Conservation (phyloP, 2,888 invertebrate genomes). For the Scaptomyza tumidula region DNA sequence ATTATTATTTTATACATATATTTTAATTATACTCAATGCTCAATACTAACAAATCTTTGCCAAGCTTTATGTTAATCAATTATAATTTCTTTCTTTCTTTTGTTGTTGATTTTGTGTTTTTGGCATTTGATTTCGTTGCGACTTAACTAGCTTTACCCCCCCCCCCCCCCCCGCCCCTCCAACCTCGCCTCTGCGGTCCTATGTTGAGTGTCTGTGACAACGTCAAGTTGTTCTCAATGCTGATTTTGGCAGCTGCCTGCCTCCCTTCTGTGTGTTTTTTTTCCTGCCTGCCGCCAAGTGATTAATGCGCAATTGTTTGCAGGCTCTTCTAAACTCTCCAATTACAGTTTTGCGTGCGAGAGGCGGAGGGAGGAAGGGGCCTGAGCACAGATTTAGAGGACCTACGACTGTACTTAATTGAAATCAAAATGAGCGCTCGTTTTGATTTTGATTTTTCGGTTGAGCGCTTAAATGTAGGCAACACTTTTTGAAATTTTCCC, state of each 20-base stretch:
- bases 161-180: no score
- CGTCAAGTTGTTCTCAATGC: slow-evolving; percentile 22
- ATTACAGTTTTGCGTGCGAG: slow-evolving; percentile 47
- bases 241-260: slow-evolving; percentile 28
- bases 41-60: background rate
- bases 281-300: slow-evolving; percentile 27
- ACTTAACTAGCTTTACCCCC: slow-evolving; percentile 22
- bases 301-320: slow-evolving; percentile 74
- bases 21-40: background rate
- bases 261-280: background rate
- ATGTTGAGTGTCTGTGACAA: slow-evolving; percentile 18
- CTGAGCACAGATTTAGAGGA: slow-evolving; percentile 7
- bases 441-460: slow-evolving; percentile 45
- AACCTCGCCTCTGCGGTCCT: background rate
- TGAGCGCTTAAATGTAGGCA: slow-evolving; percentile 42
- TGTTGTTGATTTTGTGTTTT: background rate
- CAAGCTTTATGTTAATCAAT: background rate
- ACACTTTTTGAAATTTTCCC: slow-evolving; percentile 33
- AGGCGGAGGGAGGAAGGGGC: background rate
- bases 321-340: slow-evolving; percentile 59
- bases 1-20: no score
- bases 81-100: background rate
- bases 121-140: slow-evolving; percentile 18
- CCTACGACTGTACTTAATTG: slow-evolving; percentile 43
- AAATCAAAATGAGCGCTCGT: slow-evolving; percentile 45